Evolutionary conservation across 2,888 invertebrate species (phyloP).

Genomic region (Plutella xylostella): DNA sequence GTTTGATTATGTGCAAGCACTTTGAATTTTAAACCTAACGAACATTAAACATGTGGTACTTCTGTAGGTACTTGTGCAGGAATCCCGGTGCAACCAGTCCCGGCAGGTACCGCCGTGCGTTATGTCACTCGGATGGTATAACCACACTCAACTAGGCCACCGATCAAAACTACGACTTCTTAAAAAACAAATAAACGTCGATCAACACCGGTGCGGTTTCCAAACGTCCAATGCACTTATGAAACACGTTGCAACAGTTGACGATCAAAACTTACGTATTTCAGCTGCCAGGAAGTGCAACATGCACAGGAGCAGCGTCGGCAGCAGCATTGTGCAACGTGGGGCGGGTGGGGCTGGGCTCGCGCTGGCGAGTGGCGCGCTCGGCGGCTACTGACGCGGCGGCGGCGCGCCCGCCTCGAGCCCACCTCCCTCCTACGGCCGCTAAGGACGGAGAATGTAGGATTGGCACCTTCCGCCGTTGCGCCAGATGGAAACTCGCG

Average conservation of each 20-base stretch:
- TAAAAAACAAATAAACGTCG: too few species aligned
- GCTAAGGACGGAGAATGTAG: constrained; percentile 24
- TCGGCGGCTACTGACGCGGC: constrained; percentile 43
- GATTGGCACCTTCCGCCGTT: constrained; percentile 17
- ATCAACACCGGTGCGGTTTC: too few species aligned
- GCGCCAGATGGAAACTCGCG: constrained; percentile 18
- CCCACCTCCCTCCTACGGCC: constrained; percentile 26
- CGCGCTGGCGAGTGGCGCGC: constrained; percentile 51
- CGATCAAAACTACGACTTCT: too few species aligned
- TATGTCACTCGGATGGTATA: constrained; percentile 2
- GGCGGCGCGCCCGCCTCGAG: constrained; percentile 11
- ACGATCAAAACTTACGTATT: constrained; percentile 56
- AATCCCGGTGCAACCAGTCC: too few species aligned
- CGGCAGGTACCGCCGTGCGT: background rate
- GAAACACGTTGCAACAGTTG: too few species aligned
- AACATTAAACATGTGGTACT: too few species aligned
- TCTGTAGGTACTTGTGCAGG: too few species aligned
- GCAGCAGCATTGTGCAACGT: constrained; percentile 35
- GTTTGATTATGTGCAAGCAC: too few species aligned
- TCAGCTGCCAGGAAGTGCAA: constrained; percentile 50
- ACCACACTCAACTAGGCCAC: constrained; percentile 2
- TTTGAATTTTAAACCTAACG: too few species aligned
- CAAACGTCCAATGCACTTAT: background rate
- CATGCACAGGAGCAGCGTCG: constrained; percentile 37
- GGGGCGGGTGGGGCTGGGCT: constrained; percentile 25